Base-by-base conservation (phyloP, 2,797 vertebrate genomes). In the Oreonectes daqikongensis region DNA sequence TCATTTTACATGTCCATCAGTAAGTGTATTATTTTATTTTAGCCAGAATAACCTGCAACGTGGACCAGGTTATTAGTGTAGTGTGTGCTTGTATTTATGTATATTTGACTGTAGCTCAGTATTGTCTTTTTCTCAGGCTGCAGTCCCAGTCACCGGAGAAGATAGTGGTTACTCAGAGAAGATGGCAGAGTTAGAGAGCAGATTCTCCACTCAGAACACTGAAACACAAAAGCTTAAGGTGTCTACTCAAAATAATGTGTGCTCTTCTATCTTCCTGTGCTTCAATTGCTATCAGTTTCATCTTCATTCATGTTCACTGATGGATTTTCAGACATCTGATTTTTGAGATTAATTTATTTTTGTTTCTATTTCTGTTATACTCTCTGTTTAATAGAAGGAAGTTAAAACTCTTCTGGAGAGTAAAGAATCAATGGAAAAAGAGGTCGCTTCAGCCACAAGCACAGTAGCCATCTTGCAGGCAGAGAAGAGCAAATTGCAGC, bases 381-480 rank as follows among this genome's bases (percentile, higher is more conserved):
- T 9, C 8, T 15, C 17, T 14, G 24, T 0, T 64, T 68, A 70
- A 38, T 84, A 98, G 97, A 93, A 80, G 79, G 91, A 97, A 88
- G 82, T 91, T 52, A 92, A 92, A 86, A 77, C 86, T 70, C 80
- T 92, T 75, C 89, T 82, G 0, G 92, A 94, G 63, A 90, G 94
- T 76, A 93, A 88, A 79, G 86, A 79, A 0, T 86, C 89, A 0
- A 84, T 97, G 69, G 95, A 95, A 82, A 92, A 94, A 84, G 94
- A 97, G 66, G 86, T 97, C 82, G 96, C 96, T 22, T 91, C 96
- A 0, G 92, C 93, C 72, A 96, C 93, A 32, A 98, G 96, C 82
- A 96, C 97, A 0, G 93, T 90, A 30, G 95, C 94, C 28, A 96
- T 99, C 85, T 85, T 98, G 84, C 94, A 97, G 90, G 94, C 93